These are phyloP conservation scores for Hepsetus odoe DNA, from an alignment of 2,113 vertebrate genomes.

Conservation along the genomic window DNA sequence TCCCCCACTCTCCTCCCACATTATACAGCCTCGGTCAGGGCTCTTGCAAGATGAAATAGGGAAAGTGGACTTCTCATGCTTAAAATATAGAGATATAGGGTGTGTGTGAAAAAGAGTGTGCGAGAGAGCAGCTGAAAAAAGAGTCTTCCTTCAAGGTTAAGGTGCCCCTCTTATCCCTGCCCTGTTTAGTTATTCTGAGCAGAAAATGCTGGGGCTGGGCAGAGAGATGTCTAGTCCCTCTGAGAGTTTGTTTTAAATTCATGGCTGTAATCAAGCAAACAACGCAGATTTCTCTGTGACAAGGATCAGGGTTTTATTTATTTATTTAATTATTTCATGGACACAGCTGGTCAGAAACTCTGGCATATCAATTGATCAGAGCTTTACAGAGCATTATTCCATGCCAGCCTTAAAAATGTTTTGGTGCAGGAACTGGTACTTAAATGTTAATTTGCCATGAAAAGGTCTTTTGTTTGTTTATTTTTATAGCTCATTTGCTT, in stretches of 20 bases:
- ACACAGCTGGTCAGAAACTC: conserved; percentile 58
- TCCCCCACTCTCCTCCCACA: conserved; percentile 47
- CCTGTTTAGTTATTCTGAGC: conserved; percentile 65
- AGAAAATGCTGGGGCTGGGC: conserved; percentile 50
- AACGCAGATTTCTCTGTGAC: conserved; percentile 57
- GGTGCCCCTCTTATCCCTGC: conserved; percentile 62
- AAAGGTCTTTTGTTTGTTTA: too few relatives aligned
- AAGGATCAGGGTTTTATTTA: conserved; percentile 36
- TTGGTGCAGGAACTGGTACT: too few relatives aligned
- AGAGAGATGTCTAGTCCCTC: conserved; percentile 31
- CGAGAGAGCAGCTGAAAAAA: conserved; percentile 41
- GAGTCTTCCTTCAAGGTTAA: conserved; percentile 73
- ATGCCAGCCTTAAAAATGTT: too few relatives aligned
- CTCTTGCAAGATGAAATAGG: conserved; percentile 72
- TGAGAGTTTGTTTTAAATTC: conserved; percentile 60
- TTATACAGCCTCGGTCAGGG: conserved; percentile 65
- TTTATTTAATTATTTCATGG: conserved; percentile 21
- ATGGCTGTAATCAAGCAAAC: conserved; percentile 64
- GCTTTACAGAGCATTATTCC: conserved; percentile 18
- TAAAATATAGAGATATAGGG: conserved; percentile 58
- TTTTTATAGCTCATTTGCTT: too few relatives aligned
- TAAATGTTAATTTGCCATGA: too few relatives aligned
- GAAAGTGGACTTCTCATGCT: conserved; percentile 63
- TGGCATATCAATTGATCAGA: conserved; percentile 65
- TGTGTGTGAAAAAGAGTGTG: conserved; percentile 46